These are phyloP conservation scores for Drosophila rufa DNA, from an alignment of 1,140 invertebrate genomes.

Conservation along the genomic window DNA sequence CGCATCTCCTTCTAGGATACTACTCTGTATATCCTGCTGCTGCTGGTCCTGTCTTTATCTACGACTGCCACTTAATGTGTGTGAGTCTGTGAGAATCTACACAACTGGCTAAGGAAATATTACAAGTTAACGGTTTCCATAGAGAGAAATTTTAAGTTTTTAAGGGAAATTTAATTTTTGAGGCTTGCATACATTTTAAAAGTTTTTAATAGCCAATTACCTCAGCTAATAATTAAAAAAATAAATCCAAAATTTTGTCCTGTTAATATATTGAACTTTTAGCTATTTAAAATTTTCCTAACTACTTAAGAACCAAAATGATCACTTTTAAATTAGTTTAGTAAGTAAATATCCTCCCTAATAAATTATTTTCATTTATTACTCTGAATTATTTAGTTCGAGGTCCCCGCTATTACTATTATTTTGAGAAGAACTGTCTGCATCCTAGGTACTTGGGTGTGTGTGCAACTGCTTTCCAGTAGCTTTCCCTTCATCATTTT, in stretches of 20 bases:
- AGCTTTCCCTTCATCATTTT: slow-evolving; percentile 48
- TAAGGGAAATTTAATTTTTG: too few relatives aligned
- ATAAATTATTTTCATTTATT: too few relatives aligned
- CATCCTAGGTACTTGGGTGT: slow-evolving; percentile 3
- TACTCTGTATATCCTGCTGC: slow-evolving; percentile 25
- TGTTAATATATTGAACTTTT: too few relatives aligned
- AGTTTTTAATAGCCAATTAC: too few relatives aligned
- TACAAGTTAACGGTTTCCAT: neutral
- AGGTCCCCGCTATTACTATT: neutral
- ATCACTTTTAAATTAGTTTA: too few relatives aligned
- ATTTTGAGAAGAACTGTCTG: neutral
- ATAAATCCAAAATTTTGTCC: too few relatives aligned
- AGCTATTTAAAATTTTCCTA: too few relatives aligned
- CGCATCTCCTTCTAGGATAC: slow-evolving; percentile 16
- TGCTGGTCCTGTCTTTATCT: slow-evolving; percentile 27
- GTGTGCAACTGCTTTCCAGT: slow-evolving; percentile 29
- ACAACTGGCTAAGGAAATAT: neutral
- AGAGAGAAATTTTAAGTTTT: too few relatives aligned
- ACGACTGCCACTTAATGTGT: slow-evolving; percentile 26
- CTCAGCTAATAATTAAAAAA: too few relatives aligned
- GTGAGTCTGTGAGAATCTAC: neutral
- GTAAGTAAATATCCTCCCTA: too few relatives aligned
- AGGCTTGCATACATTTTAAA: too few relatives aligned
- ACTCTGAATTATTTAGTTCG: neutral
- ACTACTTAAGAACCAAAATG: too few relatives aligned